These are phyloP conservation scores for Caenorhabditis sp. DNA, from an alignment of 2,888 invertebrate species.

Conservation along the genomic window DNA sequence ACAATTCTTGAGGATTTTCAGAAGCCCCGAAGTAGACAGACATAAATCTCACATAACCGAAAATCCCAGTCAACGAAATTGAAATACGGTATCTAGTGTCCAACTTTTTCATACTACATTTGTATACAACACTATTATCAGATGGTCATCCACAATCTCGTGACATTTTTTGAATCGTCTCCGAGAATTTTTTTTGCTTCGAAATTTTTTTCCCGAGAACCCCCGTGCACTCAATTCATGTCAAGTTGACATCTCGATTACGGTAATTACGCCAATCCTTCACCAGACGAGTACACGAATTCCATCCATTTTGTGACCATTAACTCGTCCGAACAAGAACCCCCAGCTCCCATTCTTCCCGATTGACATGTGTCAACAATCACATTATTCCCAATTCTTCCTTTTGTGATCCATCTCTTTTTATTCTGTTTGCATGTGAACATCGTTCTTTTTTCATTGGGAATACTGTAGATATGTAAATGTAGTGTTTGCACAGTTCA, in stretches of 20 bases:
- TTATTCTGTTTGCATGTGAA: slow-evolving; percentile 43
- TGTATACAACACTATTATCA: no score
- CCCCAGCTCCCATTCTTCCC: slow-evolving; percentile 8
- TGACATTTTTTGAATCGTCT: not conserved
- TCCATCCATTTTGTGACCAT: slow-evolving; percentile 39
- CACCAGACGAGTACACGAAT: slow-evolving; percentile 22
- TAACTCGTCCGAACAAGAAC: slow-evolving; percentile 43
- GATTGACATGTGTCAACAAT: slow-evolving; percentile 59
- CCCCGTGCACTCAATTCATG: slow-evolving; percentile 2
- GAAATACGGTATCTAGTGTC: no score
- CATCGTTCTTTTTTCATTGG: slow-evolving; percentile 41
- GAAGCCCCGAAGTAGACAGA: no score
- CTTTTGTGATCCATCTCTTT: slow-evolving; percentile 29
- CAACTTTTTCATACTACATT: no score
- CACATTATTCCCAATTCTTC: slow-evolving; percentile 37
- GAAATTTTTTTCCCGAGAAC: not conserved
- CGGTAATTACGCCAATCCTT: slow-evolving; percentile 47
- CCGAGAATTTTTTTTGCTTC: not conserved
- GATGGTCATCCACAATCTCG: no score
- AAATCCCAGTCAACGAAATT: no score
- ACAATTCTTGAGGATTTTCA: no score
- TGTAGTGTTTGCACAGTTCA: slow-evolving; percentile 52
- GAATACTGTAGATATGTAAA: slow-evolving; percentile 57
- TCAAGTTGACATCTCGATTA: slow-evolving; percentile 53
- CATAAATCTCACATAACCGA: no score